Conservation (phyloP, 1,140 invertebrate genomes). For the Dreissena rostriformis region DNA sequence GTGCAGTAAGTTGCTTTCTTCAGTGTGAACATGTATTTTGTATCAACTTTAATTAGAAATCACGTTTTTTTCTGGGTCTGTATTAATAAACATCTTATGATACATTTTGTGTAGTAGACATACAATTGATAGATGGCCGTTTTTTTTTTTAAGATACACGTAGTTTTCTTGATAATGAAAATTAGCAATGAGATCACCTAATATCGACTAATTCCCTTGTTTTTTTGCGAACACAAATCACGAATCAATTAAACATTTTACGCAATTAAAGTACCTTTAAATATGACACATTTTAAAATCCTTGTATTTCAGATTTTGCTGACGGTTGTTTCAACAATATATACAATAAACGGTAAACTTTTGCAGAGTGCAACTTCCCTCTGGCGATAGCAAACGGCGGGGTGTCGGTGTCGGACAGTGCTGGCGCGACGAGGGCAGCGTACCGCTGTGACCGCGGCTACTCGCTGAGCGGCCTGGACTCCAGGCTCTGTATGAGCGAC, state of each 20-base stretch:
- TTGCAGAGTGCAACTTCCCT: constrained; percentile 51
- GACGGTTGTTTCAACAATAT: not conserved
- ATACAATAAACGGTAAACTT: not conserved
- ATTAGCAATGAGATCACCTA: too few species aligned
- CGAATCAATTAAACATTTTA: too few species aligned
- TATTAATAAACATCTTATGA: too few species aligned
- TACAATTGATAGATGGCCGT: too few species aligned
- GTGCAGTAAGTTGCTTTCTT: constrained; percentile 20
- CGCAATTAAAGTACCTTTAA: too few species aligned
- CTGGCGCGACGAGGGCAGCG: constrained; percentile 4
- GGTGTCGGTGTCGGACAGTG: constrained; percentile 29
- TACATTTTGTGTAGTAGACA: too few species aligned
- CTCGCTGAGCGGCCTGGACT: constrained; percentile 18
- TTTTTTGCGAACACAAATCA: too few species aligned
- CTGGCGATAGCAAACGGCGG: constrained; percentile 22
- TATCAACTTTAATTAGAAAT: too few species aligned
- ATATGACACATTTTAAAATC: not conserved
- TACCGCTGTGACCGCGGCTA: constrained; percentile 40
- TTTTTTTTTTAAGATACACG: too few species aligned
- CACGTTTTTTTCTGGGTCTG: too few species aligned
- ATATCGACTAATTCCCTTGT: too few species aligned
- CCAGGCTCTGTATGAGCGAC: constrained; percentile 29
- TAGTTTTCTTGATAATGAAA: too few species aligned
- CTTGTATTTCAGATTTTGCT: not conserved
- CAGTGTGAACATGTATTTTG: not conserved